Evolutionary conservation across 1,140 invertebrate species (phyloP), one percentile per base, ranked within the genome.

Genomic region (Drosophila nasuta): DNA sequence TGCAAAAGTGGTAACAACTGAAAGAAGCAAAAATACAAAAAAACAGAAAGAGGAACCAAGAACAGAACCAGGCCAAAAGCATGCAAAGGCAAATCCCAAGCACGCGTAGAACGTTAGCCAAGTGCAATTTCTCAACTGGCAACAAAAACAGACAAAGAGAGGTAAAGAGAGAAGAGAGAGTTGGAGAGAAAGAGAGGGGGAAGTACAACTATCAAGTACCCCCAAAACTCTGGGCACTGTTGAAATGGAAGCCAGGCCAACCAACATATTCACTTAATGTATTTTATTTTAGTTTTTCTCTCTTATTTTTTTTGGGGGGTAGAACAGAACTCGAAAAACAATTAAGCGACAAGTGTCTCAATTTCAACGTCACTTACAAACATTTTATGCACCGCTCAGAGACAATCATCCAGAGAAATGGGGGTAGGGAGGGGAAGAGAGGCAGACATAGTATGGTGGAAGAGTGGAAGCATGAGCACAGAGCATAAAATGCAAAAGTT

Each of bases 281-380:
- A 63, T 62, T 68, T 68, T 62, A 60, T 74, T 68, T 63, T 65
- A 51, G 51, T 70, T 63, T 62, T 38, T 56, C 33, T 41, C 45
- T 43, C 28, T 64, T 54, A 33, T 68, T 76, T 75, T 67, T 67
- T 70, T 82, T 59, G 59, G 10, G 35, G 35, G 35, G 48, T 68
- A 54, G 20, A 25, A 65, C 71, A 69, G 74, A 83, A 79, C 85
- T 88, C 75, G 85, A 89, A 88, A 88, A 88, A 88, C 85, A 88
- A 88, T 88, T 88, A 89, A 88, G 85, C 85, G 85, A 89, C 85
- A 88, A 88, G 85, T 88, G 85, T 88, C 85, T 88, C 85, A 88
- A 88, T 88, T 88, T 89, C 85, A 88, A 88, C 85, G 85, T 88
- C 85, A 88, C 85, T 88, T 88, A 85, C 85, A 89, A 88, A 88